These are phyloP conservation scores for Mustelus asterias DNA, from an alignment of 2,113 vertebrate genomes.

Conservation along the genomic window DNA sequence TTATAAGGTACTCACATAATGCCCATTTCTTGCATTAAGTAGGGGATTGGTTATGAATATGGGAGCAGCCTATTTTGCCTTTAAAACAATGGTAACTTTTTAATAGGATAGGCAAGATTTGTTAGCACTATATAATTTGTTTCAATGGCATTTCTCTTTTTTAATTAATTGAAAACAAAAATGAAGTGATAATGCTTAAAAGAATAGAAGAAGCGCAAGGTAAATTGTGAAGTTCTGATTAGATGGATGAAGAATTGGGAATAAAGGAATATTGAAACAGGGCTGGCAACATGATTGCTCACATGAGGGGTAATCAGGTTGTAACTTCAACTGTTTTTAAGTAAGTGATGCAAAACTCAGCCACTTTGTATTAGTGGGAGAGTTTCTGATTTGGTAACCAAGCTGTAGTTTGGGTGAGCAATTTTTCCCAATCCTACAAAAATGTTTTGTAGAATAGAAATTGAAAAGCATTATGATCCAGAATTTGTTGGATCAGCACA, in stretches of 20 bases:
- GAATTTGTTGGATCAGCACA: not conserved
- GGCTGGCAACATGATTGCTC: not conserved
- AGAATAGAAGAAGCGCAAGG: not conserved
- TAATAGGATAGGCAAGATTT: not conserved
- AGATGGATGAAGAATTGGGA: not conserved
- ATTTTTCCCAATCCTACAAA: not conserved
- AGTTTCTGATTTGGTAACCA: not conserved
- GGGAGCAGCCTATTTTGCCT: not conserved
- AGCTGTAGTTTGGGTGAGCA: not conserved
- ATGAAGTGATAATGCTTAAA: not conserved
- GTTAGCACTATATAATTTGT: not conserved
- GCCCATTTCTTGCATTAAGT: not conserved
- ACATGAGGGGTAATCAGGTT: not conserved
- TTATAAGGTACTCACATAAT: not conserved
- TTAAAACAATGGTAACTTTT: not conserved
- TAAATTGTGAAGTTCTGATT: not conserved
- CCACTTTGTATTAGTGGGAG: not conserved
- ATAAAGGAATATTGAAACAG: conserved; percentile 1
- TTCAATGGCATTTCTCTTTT: not conserved
- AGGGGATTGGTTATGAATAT: not conserved
- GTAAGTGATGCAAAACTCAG: not conserved
- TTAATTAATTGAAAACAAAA: not conserved
- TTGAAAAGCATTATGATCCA: not conserved
- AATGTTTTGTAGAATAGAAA: not conserved
- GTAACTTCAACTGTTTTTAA: not conserved